Percentiles rank a stretch among this genome's conserved stretches.
phyloP scores from a whole-genome alignment of 1,140 invertebrate species.

The Cyrtorhinus lividipennis region DNA sequence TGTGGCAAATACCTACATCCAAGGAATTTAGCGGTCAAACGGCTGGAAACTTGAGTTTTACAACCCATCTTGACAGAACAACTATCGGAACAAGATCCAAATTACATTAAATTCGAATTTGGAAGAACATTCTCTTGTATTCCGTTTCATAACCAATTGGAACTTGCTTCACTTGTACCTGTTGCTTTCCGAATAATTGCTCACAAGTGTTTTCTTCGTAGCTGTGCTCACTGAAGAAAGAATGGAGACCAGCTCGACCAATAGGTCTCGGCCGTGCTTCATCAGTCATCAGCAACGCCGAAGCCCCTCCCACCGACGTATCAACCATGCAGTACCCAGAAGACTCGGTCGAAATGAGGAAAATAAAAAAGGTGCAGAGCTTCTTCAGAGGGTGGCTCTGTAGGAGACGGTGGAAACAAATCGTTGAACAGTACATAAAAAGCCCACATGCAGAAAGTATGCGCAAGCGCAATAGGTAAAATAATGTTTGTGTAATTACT shows the following conservation, averaged over 20 bases:
- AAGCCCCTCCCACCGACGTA: background rate
- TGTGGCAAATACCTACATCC: no score
- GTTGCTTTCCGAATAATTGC: no score
- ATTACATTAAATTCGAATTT: no score
- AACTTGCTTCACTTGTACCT: no score
- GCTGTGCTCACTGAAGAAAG: constrained; percentile 69
- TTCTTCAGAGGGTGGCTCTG: constrained; percentile 91
- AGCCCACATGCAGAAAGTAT: constrained; percentile 89
- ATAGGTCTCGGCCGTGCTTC: constrained; percentile 29
- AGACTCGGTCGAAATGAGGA: constrained; percentile 57
- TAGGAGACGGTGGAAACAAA: constrained; percentile 86
- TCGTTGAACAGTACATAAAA: constrained; percentile 89
- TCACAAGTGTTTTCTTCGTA: no score
- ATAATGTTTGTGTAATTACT: no score
- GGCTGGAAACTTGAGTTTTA: no score
- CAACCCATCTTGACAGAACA: no score
- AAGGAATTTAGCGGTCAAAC: no score
- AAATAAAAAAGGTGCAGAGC: constrained; percentile 91
- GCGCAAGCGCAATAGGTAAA: constrained; percentile 76
- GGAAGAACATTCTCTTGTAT: no score
- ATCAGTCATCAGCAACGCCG: constrained; percentile 25
- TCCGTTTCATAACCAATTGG: no score
- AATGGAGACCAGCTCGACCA: constrained; percentile 41
- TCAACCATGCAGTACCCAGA: constrained; percentile 28
- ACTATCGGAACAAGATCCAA: no score